Base-by-base conservation (phyloP, 2,888 invertebrate genomes). In the Euplagia quadripunctaria region DNA sequence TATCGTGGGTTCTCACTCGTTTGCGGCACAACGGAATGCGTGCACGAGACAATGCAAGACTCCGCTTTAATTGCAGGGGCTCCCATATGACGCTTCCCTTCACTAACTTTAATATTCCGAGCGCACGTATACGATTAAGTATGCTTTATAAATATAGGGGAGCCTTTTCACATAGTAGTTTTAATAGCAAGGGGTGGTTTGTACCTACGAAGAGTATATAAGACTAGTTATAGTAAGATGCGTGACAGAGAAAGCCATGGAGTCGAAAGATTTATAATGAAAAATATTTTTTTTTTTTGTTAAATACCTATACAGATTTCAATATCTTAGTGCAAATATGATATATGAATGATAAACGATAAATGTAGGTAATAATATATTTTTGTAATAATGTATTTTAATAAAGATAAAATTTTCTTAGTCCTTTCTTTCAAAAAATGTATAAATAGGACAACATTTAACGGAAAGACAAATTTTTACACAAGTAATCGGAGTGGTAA, bases 31-130 rank as follows among this genome's bases (percentile, higher is more conserved):
- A 91, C 89, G 92, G 91, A 91, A 92, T 90, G 89, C 83, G 86
- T 86, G 87, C 86, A 84, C 85, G 87, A 90, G 88, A 93, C 92
- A 93, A 93, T 92, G 90, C 91, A 86, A 49, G 88, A 84, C 88
- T 85, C 86, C 76, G 85, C 87, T 90, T 89, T 92, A 91, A 93
- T 93, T 94, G 93, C 88, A 90, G 90, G 90, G 91, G 91, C 88
- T 91, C 93, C 92, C 94, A 93, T 91, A 92, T 94, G 94, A 94
- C 93, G 94, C 90, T 91, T 91, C 94, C 93, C 94, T 93, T 93
- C 93, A 93, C 87, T 17, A 82, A 88, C 87, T 94, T 94, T 93
- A 94, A 94, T 94, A 95, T 95, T 94, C 92, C 85, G 85, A 91
- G 91, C 91, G 93, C 89, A 90, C 93, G 91, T 91, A 91, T 89